Percentiles rank a stretch among this genome's conserved stretches.
These are phyloP conservation scores for Empidonax traillii DNA, from an alignment of 2,113 vertebrate species.

Conservation along the genomic window DNA sequence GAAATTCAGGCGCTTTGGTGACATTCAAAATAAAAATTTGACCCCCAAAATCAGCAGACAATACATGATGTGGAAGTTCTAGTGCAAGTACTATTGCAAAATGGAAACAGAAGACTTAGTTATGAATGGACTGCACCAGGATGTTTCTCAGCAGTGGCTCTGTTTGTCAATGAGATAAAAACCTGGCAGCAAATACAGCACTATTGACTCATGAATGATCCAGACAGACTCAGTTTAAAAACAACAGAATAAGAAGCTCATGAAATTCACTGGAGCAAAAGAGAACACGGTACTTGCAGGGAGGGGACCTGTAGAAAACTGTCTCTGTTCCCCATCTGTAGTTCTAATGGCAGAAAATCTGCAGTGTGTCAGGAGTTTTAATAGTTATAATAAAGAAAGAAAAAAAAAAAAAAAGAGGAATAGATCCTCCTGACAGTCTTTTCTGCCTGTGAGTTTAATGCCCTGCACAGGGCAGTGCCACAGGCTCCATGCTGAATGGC, in stretches of 20 bases:
- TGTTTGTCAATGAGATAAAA: neutral
- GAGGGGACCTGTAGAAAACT: neutral
- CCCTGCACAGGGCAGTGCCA: neutral
- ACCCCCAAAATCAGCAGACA: neutral
- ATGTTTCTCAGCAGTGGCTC: neutral
- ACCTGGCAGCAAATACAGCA: neutral
- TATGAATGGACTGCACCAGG: neutral
- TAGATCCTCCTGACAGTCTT: neutral
- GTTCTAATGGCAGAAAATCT: neutral
- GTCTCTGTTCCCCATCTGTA: neutral
- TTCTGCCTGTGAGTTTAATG: neutral
- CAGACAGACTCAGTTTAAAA: neutral
- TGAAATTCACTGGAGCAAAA: neutral
- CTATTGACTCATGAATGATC: neutral
- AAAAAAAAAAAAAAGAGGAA: neutral
- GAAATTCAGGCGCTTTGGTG: neutral
- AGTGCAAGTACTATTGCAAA: neutral
- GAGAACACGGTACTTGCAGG: neutral
- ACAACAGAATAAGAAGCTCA: neutral
- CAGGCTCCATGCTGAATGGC: neutral
- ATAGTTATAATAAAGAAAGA: neutral
- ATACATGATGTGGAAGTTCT: neutral
- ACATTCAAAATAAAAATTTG: neutral
- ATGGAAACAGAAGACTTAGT: neutral
- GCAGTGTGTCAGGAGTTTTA: neutral